phyloP scores from a whole-genome alignment of 2,113 vertebrate species.

The Mirza zaza region DNA sequence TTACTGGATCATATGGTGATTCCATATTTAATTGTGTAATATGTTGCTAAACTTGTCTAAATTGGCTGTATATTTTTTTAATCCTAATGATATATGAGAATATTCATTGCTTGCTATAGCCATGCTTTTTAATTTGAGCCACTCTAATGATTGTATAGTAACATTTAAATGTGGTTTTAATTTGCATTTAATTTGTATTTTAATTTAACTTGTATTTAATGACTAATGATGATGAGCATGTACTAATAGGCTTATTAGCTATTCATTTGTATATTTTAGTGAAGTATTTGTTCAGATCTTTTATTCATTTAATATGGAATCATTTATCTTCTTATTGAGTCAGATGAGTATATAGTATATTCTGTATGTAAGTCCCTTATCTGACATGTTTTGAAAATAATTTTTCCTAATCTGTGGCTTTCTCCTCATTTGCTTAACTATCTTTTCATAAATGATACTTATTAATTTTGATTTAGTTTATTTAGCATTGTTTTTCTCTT shows the following conservation, averaged over 20 bases:
- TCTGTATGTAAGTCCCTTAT: neutral
- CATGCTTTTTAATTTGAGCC: neutral
- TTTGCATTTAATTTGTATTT: conserved; percentile 46
- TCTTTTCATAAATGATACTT: neutral
- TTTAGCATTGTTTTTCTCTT: neutral
- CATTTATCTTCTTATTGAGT: neutral
- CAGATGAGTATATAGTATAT: neutral
- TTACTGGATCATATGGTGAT: neutral
- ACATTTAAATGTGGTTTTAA: conserved; percentile 5
- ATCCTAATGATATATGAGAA: too few species aligned
- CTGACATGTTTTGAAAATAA: neutral
- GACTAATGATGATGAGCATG: neutral
- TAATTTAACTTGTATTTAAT: conserved; percentile 48
- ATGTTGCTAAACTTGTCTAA: neutral
- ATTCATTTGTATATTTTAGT: neutral
- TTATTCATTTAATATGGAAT: neutral
- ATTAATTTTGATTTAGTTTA: neutral
- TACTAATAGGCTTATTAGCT: neutral
- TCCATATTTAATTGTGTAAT: neutral
- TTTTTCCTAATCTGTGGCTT: neutral
- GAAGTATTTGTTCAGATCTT: neutral
- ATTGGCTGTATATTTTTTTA: neutral
- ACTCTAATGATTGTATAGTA: neutral
- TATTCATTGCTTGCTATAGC: neutral
- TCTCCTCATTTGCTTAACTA: neutral